Conservation (phyloP, 1,140 invertebrate species). For the Dendroctonus valens region DNA sequence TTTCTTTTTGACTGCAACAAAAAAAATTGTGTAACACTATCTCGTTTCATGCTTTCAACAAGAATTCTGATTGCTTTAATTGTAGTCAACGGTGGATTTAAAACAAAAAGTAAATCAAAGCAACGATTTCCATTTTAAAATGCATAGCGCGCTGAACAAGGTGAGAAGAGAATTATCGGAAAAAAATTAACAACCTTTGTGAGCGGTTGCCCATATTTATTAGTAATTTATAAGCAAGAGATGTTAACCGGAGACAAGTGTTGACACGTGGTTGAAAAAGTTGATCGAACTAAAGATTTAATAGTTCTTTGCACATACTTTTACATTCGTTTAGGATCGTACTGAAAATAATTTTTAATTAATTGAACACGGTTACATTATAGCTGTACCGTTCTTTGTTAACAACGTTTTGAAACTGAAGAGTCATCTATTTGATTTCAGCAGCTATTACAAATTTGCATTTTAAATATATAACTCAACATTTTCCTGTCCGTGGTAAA, state of each 20-base stretch:
- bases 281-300: conserved; percentile 4
- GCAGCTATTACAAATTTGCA: too few relatives aligned
- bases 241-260: conserved; percentile 15
- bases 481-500: too few relatives aligned
- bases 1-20: conserved; percentile 37
- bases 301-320: too few relatives aligned
- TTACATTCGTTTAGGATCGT: too few relatives aligned
- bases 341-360: too few relatives aligned
- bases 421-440: too few relatives aligned
- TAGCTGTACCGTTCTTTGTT: too few relatives aligned
- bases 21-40: conserved; percentile 6
- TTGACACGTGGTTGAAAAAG: conserved; percentile 11
- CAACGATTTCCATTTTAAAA: conserved; percentile 15
- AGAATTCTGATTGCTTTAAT: background rate
- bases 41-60: too few relatives aligned
- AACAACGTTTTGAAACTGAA: too few relatives aligned
- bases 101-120: conserved; percentile 11
- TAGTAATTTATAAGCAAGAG: conserved; percentile 28
- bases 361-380: too few relatives aligned
- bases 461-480: too few relatives aligned
- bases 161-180: conserved; percentile 25
- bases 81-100: background rate
- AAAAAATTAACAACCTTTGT: conserved; percentile 29
- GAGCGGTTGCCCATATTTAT: conserved; percentile 23
- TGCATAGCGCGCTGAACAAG: conserved; percentile 12